A percentile compares a stretch with the other conserved stretches of the same genome.
Evolutionary conservation across 2,888 invertebrate genomes (phyloP).

Genomic region (Eupsilia transversa): DNA sequence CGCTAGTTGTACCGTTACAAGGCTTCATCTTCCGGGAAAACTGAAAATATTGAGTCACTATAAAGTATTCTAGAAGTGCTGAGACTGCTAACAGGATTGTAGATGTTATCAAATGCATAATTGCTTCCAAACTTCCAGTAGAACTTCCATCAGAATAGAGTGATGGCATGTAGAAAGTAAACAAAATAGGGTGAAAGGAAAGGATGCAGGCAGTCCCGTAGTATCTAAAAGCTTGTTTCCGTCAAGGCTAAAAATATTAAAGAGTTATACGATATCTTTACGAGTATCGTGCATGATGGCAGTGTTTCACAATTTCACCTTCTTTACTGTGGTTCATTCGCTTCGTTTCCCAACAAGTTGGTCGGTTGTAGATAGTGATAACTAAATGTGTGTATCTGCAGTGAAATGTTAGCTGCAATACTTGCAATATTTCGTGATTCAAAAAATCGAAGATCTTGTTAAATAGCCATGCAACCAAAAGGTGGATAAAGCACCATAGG

Average conservation of each 20-base stretch:
- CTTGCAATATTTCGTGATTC: not conserved
- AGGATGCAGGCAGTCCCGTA: not conserved
- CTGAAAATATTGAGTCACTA: not conserved
- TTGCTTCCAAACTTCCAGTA: not conserved
- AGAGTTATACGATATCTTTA: not conserved
- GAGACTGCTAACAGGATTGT: not conserved
- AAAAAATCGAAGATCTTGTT: too few relatives aligned
- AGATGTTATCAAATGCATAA: not conserved
- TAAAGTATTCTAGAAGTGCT: not conserved
- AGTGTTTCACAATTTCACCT: constrained; percentile 40
- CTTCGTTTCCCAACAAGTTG: constrained; percentile 21
- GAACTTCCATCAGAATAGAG: not conserved
- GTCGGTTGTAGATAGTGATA: not conserved
- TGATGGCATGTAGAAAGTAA: not conserved
- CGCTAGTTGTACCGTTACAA: not conserved
- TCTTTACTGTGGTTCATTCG: constrained; percentile 4
- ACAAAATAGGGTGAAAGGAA: not conserved
- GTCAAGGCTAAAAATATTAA: not conserved
- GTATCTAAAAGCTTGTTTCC: not conserved
- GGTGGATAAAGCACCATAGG: too few relatives aligned
- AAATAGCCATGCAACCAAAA: too few relatives aligned
- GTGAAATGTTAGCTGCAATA: constrained; percentile 1
- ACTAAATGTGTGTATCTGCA: constrained; percentile 11
- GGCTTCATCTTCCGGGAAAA: not conserved
- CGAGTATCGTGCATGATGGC: constrained; percentile 25